Conservation (phyloP, 1,140 invertebrate species). For the Trichonephila inaurata region DNA sequence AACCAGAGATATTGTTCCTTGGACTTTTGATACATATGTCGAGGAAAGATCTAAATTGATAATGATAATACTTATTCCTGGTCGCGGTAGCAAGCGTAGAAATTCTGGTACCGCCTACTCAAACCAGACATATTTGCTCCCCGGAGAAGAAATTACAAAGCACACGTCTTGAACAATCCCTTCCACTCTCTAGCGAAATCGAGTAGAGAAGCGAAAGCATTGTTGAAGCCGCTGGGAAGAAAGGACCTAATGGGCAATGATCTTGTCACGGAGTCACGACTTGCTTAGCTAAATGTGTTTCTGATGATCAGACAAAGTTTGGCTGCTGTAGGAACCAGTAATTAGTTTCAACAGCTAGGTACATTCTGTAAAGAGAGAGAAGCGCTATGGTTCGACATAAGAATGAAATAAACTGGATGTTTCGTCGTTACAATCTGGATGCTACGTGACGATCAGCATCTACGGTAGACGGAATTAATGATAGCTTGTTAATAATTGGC, state of each 20-base stretch:
- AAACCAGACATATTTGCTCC: conserved; percentile 70
- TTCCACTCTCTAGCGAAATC: conserved; percentile 43
- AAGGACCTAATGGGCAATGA: conserved; percentile 69
- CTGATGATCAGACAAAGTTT: conserved; percentile 76
- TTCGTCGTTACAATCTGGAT: conserved; percentile 63
- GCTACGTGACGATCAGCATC: conserved; percentile 69
- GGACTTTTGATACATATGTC: conserved; percentile 65
- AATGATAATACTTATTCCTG: conserved; percentile 69
- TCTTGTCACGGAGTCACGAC: conserved; percentile 69
- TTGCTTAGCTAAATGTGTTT: conserved; percentile 72
- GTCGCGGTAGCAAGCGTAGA: conserved; percentile 68
- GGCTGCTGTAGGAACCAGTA: conserved; percentile 69
- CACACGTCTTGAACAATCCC: conserved; percentile 47
- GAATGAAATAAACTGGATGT: conserved; percentile 60
- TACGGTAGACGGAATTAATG: conserved; percentile 73
- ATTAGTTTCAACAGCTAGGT: conserved; percentile 73
- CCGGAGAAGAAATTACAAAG: conserved; percentile 63
- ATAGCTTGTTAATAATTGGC: conserved; percentile 75
- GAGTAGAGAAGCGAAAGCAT: conserved; percentile 30
- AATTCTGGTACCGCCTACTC: conserved; percentile 62
- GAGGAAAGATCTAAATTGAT: conserved; percentile 72
- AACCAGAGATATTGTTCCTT: conserved; percentile 59
- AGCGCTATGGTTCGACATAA: conserved; percentile 72
- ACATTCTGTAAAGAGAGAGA: conserved; percentile 60
- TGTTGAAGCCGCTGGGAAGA: conserved; percentile 68